phyloP scores from a whole-genome alignment of 2,888 invertebrate genomes.

The Opisthograptis luteolata region DNA sequence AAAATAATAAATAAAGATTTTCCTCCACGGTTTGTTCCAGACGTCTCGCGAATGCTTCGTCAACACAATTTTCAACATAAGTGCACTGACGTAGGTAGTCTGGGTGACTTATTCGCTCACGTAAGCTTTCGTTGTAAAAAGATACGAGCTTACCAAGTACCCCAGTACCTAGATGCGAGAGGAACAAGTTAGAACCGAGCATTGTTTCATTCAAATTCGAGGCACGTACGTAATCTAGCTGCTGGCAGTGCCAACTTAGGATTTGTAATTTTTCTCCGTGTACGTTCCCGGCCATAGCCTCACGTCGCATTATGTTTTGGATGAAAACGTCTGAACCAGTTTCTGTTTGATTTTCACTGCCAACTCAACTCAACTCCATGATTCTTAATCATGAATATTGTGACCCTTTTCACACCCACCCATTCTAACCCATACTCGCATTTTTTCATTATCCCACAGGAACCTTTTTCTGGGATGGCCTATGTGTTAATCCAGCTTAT shows the following conservation, averaged over 20 bases:
- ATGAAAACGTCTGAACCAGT: neutral
- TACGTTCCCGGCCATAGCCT: constrained; percentile 4
- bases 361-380: too few relatives aligned
- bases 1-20: neutral
- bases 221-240: constrained; percentile 27
- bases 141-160: constrained; percentile 12
- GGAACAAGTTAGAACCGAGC: constrained; percentile 11
- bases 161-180: neutral
- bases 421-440: too few relatives aligned
- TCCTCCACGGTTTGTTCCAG: constrained; percentile 7
- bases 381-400: too few relatives aligned
- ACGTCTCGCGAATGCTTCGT: neutral
- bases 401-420: too few relatives aligned
- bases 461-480: too few relatives aligned
- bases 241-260: constrained; percentile 20
- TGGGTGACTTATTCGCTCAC: constrained; percentile 7
- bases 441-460: too few relatives aligned
- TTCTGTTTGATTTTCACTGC: too few relatives aligned
- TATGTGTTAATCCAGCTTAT: too few relatives aligned
- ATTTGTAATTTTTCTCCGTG: constrained; percentile 24
- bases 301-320: constrained; percentile 6
- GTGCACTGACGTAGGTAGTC: neutral
- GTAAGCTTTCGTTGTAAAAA: constrained; percentile 22
- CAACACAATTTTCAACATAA: constrained; percentile 2
- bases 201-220: constrained; percentile 27